Base-by-base conservation (phyloP, 92 coral and sea anemone genomes). In the Zoanthus solanderi region DNA sequence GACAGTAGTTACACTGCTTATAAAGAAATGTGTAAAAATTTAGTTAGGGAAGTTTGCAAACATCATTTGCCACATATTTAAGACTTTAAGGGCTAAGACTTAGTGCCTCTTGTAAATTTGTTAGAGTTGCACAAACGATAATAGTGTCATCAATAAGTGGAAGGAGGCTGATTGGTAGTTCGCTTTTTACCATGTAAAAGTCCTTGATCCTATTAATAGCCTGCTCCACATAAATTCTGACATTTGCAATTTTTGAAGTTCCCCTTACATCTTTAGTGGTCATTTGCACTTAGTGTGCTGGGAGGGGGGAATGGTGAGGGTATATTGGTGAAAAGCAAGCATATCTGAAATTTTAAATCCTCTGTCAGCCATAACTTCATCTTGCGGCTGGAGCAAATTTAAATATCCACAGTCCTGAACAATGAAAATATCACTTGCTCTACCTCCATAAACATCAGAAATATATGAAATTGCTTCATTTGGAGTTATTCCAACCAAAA, bases 381-480 rank as follows among this genome's bases (percentile, higher is more conserved):
- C 92, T 56, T 90, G 42, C 12, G 89, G 89, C 84, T 85, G 92
- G 2, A 89, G 89, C 18, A 18, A 48, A 14, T 84, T 78, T 0
- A 47, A 47, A 72, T 88, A 92, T 7, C 90, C 89, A 75, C 89
- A 18, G 71, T 92, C 87, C 5, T 50, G 14, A 32, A 79, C 94
- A 84, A 92, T 87, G 42, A 61, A 78, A 13, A 66, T 50, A 72
- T 92, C 94, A 66, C 75, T 92, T 32, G 94, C 92, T 37, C 94
- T 76, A 4, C 94, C 94, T 8, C 92, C 87, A 76, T 92, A 89
- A 17, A 53, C 89, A 37, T 76, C 84, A 30, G 90, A 89, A 3
- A 89, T 65, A 75, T 78, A 92, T 11, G 92, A 88, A 0, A 90
- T 80, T 18, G 66, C 73, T 14, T 88, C 93, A 90, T 79, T 90